These are phyloP conservation scores for Bibio marci DNA, from an alignment of 2,888 invertebrate species.

Conservation along the genomic window DNA sequence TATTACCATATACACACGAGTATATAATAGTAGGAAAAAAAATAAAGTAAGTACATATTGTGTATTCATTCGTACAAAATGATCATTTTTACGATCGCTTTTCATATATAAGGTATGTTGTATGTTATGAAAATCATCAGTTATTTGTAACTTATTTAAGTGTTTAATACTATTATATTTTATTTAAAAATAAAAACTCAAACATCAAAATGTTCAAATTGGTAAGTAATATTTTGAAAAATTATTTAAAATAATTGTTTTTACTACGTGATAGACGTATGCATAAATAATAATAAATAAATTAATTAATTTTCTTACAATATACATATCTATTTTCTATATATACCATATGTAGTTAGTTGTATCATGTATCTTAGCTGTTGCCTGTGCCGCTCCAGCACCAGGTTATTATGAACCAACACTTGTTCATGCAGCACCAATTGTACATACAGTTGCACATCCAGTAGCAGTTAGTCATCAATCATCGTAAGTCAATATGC, in stretches of 20 bases:
- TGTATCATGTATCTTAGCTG: slow-evolving; percentile 24
- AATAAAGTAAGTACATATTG: too few relatives aligned
- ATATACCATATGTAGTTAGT: too few relatives aligned
- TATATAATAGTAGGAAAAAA: too few relatives aligned
- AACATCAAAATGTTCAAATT: slow-evolving; percentile 13
- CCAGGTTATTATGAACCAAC: slow-evolving; percentile 29
- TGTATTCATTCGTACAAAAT: neutral
- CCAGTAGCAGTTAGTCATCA: slow-evolving; percentile 8
- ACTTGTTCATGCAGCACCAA: slow-evolving; percentile 13
- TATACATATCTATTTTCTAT: too few relatives aligned
- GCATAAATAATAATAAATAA: too few relatives aligned
- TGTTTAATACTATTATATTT: slow-evolving; percentile 4
- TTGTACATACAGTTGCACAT: slow-evolving; percentile 20
- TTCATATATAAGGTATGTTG: slow-evolving; percentile 6
- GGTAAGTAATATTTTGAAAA: slow-evolving; percentile 9
- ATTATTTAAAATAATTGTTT: too few relatives aligned
- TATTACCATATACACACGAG: too few relatives aligned
- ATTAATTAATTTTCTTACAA: too few relatives aligned
- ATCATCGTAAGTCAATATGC: slow-evolving; percentile 5
- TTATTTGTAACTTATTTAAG: slow-evolving; percentile 5
- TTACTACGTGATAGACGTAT: too few relatives aligned
- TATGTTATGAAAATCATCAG: slow-evolving; percentile 6
- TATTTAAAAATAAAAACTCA: neutral
- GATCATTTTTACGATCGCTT: neutral
- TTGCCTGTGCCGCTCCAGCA: slow-evolving; percentile 33